Evolutionary conservation across 2,113 vertebrate genomes (phyloP).

Genomic region (Eidolon helvum): DNA sequence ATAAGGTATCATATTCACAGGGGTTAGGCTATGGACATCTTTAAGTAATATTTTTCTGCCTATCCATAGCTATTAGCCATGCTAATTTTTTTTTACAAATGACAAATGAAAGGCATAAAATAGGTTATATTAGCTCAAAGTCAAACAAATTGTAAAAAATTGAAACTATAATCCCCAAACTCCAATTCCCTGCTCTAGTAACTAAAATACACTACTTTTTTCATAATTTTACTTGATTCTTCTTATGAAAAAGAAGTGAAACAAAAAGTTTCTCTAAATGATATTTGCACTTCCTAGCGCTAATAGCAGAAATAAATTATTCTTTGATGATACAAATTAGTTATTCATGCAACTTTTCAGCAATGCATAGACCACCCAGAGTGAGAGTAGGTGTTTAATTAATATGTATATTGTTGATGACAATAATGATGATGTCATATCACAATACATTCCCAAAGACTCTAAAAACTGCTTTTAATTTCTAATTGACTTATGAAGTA

Average conservation of each 20-base stretch:
- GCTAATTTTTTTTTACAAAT: not conserved
- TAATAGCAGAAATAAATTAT: not conserved
- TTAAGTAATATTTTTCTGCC: not conserved
- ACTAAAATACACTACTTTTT: not conserved
- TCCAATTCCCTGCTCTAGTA: not conserved
- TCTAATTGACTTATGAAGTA: not conserved
- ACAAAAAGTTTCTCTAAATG: not conserved
- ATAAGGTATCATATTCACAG: not conserved
- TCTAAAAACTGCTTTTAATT: slow-evolving; percentile 20
- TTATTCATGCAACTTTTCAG: not conserved
- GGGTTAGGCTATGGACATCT: fast-evolving
- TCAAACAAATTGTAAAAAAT: not conserved
- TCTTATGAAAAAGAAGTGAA: not conserved
- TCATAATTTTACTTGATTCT: not conserved
- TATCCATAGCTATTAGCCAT: not conserved
- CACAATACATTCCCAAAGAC: not conserved
- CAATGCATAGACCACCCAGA: not conserved
- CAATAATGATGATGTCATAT: not conserved
- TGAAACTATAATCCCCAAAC: not conserved
- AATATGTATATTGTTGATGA: not conserved
- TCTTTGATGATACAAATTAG: not conserved
- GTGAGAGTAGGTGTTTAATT: not conserved
- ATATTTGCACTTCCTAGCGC: not conserved
- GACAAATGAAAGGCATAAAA: not conserved
- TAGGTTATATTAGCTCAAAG: not conserved